These are phyloP conservation scores for Brachyalestes nurse DNA, from an alignment of 2,797 vertebrate species.

Conservation along the genomic window DNA sequence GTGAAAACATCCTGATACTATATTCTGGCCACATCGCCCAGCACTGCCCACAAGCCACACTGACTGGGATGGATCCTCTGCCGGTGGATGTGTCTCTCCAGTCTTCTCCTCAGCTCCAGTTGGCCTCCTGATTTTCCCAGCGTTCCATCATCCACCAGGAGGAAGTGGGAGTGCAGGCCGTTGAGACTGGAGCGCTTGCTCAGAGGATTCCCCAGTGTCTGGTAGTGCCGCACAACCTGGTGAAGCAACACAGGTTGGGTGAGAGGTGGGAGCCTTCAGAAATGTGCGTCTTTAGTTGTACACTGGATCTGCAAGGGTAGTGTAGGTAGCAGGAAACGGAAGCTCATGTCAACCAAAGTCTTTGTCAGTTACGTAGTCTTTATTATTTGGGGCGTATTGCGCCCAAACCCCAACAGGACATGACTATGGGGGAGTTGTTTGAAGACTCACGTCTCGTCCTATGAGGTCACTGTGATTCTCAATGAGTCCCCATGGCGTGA, in stretches of 20 bases:
- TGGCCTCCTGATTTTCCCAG: slow-evolving; percentile 92
- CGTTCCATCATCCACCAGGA: slow-evolving; percentile 94
- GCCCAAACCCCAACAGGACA: too few relatives aligned
- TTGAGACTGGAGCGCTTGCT: slow-evolving; percentile 92
- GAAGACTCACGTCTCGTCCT: slow-evolving; percentile 89
- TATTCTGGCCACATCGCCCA: too few relatives aligned
- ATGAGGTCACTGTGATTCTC: slow-evolving; percentile 92
- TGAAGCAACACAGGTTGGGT: not conserved
- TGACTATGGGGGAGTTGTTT: too few relatives aligned
- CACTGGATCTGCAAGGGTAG: too few relatives aligned
- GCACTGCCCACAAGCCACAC: slow-evolving; percentile 65
- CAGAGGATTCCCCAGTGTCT: slow-evolving; percentile 89
- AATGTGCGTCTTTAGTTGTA: too few relatives aligned
- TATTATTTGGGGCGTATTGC: too few relatives aligned
- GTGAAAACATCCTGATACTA: too few relatives aligned
- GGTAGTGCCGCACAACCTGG: slow-evolving; percentile 91
- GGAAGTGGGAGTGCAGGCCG: slow-evolving; percentile 94
- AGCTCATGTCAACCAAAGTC: too few relatives aligned
- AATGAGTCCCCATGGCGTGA: slow-evolving; percentile 94
- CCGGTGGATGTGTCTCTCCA: slow-evolving; percentile 89
- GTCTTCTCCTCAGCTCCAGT: slow-evolving; percentile 85
- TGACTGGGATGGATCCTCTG: slow-evolving; percentile 93
- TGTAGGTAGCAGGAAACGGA: too few relatives aligned
- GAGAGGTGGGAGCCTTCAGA: too few relatives aligned
- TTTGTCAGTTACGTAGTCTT: too few relatives aligned